Evolutionary conservation across 2,113 vertebrate genomes (phyloP).

Genomic region (Poeciliopsis prolifica): DNA sequence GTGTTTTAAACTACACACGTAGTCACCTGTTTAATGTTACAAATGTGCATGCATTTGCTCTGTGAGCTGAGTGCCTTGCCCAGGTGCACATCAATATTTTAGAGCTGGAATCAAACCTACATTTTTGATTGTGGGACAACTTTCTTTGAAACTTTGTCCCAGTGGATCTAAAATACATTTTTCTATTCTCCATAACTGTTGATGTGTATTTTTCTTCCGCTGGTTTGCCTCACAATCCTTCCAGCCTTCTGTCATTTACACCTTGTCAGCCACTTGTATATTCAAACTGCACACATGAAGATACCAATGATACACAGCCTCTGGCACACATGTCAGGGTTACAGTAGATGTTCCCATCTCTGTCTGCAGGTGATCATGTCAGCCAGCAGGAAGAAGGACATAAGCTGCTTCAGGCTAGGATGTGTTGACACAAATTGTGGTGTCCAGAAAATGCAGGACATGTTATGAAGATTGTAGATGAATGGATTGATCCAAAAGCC

Average conservation of each 20-base stretch:
- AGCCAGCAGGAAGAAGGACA: conserved; percentile 44
- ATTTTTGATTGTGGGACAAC: no score
- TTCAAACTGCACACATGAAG: conserved; percentile 21
- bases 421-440: conserved; percentile 15
- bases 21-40: no score
- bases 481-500: neutral
- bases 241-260: conserved; percentile 2
- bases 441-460: conserved; percentile 17
- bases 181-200: no score
- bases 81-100: no score
- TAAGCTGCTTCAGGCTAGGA: conserved; percentile 44
- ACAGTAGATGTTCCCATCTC: neutral
- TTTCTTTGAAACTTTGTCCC: no score
- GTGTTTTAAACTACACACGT: no score
- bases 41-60: no score
- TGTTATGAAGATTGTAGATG: neutral
- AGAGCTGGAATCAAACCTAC: no score
- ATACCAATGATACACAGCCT: conserved; percentile 16
- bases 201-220: neutral
- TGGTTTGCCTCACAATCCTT: neutral
- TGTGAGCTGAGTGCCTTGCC: no score
- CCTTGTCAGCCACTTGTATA: conserved; percentile 12
- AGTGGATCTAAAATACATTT: no score
- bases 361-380: conserved; percentile 39
- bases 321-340: conserved; percentile 19